A percentile compares a stretch with the other conserved stretches of the same genome.
Conservation (phyloP, 2,888 invertebrate genomes). For the Philonicus albiceps region DNA sequence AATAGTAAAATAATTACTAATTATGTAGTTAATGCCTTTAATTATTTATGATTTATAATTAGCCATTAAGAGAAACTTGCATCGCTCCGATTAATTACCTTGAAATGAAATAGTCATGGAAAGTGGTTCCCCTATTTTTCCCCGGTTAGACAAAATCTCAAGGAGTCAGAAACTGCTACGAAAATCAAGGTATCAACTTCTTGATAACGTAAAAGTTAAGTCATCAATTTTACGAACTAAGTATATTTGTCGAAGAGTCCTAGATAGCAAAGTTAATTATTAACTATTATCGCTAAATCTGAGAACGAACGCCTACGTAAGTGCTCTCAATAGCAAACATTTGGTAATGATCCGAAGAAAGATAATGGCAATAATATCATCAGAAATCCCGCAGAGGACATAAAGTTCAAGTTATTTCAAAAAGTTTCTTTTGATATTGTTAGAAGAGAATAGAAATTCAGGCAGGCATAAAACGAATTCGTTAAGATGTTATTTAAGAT, state of each 20-base stretch:
- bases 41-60: too few species aligned
- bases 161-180: neutral
- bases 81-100: neutral
- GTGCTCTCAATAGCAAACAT: constrained; percentile 18
- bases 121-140: neutral
- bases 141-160: neutral
- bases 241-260: neutral
- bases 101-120: neutral
- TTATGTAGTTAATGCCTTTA: too few species aligned
- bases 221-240: constrained; percentile 12
- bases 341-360: constrained; percentile 8
- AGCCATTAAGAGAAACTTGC: neutral
- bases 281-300: constrained; percentile 17
- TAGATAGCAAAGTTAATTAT: constrained; percentile 14
- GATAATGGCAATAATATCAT: constrained; percentile 22
- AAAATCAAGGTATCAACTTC: neutral
- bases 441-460: neutral
- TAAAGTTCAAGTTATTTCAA: neutral
- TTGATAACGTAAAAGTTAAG: constrained; percentile 18
- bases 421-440: neutral
- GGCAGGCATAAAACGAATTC: neutral
- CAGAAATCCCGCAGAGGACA: neutral
- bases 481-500: neutral
- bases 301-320: neutral
- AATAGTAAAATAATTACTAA: too few species aligned